Evolutionary conservation across 2,113 vertebrate species (phyloP).

Genomic region (Myxocyprinus asiaticus): DNA sequence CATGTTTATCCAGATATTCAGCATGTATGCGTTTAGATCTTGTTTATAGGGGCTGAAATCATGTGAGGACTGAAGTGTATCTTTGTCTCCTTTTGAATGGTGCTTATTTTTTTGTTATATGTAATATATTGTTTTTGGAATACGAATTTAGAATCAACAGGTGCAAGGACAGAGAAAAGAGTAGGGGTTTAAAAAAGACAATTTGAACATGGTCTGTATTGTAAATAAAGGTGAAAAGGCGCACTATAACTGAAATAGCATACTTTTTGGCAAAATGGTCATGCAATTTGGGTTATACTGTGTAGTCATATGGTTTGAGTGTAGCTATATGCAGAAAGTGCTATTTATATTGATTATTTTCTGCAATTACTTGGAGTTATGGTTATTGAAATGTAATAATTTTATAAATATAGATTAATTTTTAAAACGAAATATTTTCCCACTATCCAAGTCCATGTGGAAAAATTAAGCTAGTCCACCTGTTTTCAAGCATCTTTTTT

Average conservation of each 20-base stretch:
- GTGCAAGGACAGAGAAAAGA: background rate
- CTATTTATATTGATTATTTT: too few species aligned
- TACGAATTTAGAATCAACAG: background rate
- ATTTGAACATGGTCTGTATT: background rate
- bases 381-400: too few species aligned
- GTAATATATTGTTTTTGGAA: background rate
- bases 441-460: too few species aligned
- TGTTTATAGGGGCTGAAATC: background rate
- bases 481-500: conserved; percentile 20
- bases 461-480: background rate
- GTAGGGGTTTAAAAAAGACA: background rate
- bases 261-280: background rate
- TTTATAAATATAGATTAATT: too few species aligned
- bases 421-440: too few species aligned
- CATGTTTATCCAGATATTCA: background rate
- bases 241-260: too few species aligned
- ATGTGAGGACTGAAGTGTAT: background rate
- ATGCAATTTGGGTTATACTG: background rate
- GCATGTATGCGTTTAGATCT: background rate
- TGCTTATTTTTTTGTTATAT: background rate
- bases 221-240: too few species aligned
- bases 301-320: too few species aligned
- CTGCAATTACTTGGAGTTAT: too few species aligned
- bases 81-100: background rate
- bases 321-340: too few species aligned